Conservation (phyloP, 2,797 vertebrate species). For the Cryptoblepharus egeriae region DNA sequence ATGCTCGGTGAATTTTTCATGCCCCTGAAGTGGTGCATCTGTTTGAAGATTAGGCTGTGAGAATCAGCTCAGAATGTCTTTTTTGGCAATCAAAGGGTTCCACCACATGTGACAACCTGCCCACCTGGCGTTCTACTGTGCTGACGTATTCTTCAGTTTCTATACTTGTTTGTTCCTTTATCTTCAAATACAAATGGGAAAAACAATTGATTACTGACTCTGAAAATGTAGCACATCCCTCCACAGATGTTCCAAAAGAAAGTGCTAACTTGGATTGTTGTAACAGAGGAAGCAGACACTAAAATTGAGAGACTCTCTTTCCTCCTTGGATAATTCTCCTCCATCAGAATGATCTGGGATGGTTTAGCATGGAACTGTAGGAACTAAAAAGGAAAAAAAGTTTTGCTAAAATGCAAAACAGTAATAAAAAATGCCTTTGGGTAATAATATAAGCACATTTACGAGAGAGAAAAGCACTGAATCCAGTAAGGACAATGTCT, state of each 20-base stretch:
- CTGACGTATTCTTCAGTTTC: not conserved
- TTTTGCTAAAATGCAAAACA: not conserved
- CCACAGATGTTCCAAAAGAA: not conserved
- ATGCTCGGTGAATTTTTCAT: constrained; percentile 6
- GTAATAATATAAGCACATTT: not conserved
- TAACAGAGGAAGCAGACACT: not conserved
- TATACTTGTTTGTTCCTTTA: constrained; percentile 3
- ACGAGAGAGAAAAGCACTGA: no score
- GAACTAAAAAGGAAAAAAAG: not conserved
- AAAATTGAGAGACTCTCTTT: not conserved
- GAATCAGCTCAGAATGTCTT: not conserved
- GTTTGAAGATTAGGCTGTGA: constrained; percentile 1
- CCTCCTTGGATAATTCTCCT: not conserved
- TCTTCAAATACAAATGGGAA: constrained; percentile 8
- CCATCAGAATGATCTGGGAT: not conserved
- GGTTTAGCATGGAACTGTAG: not conserved
- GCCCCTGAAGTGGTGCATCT: not conserved
- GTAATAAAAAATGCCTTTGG: not conserved
- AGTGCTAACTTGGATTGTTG: not conserved
- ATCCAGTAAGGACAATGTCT: no score
- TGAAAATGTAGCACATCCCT: not conserved
- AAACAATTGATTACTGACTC: constrained; percentile 28
- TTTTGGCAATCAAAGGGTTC: constrained; percentile 18
- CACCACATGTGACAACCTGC: not conserved
- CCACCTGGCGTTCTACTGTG: not conserved